phyloP scores from a whole-genome alignment of 2,888 invertebrate species.

The Dicycla oo region DNA sequence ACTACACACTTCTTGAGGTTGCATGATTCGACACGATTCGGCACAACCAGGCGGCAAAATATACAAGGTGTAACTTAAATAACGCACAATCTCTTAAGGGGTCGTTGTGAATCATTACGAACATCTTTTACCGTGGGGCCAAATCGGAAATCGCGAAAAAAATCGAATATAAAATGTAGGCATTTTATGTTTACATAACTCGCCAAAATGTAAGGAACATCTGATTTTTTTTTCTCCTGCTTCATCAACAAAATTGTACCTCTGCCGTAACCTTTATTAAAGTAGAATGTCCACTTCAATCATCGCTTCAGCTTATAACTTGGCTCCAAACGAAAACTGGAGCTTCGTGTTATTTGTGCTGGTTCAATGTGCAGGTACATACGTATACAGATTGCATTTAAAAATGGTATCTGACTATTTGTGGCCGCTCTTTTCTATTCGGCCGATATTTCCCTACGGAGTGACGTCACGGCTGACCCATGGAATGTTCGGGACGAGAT shows the following conservation, averaged over 20 bases:
- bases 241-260: not conserved
- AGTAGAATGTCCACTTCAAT: not conserved
- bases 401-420: slow-evolving; percentile 57
- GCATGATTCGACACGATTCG: not conserved
- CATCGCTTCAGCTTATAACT: slow-evolving; percentile 49
- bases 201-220: too few species aligned
- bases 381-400: slow-evolving; percentile 53
- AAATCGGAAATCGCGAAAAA: too few species aligned
- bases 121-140: too few species aligned
- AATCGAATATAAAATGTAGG: too few species aligned
- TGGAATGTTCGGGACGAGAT: not conserved
- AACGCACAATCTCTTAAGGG: too few species aligned
- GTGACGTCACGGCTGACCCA: slow-evolving; percentile 33
- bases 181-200: too few species aligned
- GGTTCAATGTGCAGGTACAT: slow-evolving; percentile 63
- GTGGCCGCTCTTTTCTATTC: slow-evolving; percentile 41
- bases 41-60: not conserved
- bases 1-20: not conserved
- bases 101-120: too few species aligned
- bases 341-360: slow-evolving; percentile 61
- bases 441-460: slow-evolving; percentile 25
- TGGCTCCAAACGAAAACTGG: slow-evolving; percentile 41
- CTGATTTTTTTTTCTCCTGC: too few species aligned
- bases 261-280: not conserved
- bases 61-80: too few species aligned